Evolutionary conservation across 1,140 invertebrate genomes (phyloP).

Genomic region (Rhysida immarginata): DNA sequence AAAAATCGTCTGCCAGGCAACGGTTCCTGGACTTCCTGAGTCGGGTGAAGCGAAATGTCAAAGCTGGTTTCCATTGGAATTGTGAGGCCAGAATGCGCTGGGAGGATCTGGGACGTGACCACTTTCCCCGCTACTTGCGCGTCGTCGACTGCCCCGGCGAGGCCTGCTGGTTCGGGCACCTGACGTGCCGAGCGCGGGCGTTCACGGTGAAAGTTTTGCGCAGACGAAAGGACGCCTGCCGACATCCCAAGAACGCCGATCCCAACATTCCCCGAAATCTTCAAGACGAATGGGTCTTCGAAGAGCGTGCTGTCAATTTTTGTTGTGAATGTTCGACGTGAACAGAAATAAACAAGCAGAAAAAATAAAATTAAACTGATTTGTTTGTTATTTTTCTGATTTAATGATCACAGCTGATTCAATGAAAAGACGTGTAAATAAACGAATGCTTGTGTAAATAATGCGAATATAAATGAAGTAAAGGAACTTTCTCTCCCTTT

Average conservation of each 20-base stretch:
- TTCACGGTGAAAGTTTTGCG: conserved; percentile 7
- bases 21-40: background rate
- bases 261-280: background rate
- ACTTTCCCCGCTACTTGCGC: conserved; percentile 5
- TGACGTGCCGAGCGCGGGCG: background rate
- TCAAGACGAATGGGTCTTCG: conserved; percentile 8
- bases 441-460: too few species aligned
- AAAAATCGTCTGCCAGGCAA: too few species aligned
- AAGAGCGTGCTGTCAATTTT: conserved; percentile 7
- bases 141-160: background rate
- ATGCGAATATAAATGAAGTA: too few species aligned
- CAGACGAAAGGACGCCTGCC: conserved; percentile 5
- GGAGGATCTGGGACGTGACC: conserved; percentile 1
- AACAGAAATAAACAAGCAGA: background rate
- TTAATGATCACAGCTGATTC: too few species aligned
- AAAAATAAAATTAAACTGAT: too few species aligned
- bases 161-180: conserved; percentile 7
- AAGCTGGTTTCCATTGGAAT: background rate
- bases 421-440: too few species aligned
- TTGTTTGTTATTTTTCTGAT: too few species aligned
- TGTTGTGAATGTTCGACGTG: conserved; percentile 7
- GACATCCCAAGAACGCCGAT: background rate
- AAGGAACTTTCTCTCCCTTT: too few species aligned
- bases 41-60: background rate
- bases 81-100: conserved; percentile 1